Evolutionary conservation across 2,113 vertebrate genomes (phyloP), one percentile per base, ranked within the genome.

Genomic region (Sarotherodon lohbergeri): DNA sequence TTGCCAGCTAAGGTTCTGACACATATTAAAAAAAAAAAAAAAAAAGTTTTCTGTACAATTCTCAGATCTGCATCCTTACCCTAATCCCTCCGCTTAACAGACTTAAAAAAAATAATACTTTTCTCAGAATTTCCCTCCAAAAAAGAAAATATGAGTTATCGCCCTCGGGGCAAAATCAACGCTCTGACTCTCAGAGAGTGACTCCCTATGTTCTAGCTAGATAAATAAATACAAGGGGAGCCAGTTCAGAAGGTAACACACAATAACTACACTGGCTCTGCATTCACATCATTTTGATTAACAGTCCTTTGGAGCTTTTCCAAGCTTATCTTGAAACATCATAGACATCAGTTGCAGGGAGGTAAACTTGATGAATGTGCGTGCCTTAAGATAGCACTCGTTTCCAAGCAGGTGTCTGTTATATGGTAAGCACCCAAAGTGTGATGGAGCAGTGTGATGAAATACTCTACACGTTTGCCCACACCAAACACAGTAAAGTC

Each of bases 291-390:
- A 86, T 84, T 92, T 91, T 93, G 93, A 94, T 93, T 94, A 94
- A 93, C 93, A 82, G 90, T 81, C 83, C 80, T 91, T 83, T 95
- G 93, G 92, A 94, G 17, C 66, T 86, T 88, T 80, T 92, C 94
- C 92, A 93, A 92, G 88, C 91, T 92, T 93, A 93, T 94, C 93
- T 93, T n/a, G 83, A 90, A 88, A 91, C 92, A 94, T 94, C 90
- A 87, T 50, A 90, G 85, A 93, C 89, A 93, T 94, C 91, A 82
- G 87, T 85, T 89, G 90, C 82, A 89, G 93, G 86, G 93, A 95
- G 89, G 90, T 95, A 86, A 89, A 91, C 80, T 80, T 95, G 91
- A 94, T 93, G 76, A 95, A 95, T 93, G 91, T 87, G 22, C 81
- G 4, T 61, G 87, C 76, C 90, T 92, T 82, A 76, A 94, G 89